phyloP scores from a whole-genome alignment of 2,797 vertebrate species.

The Todus mexicanus region DNA sequence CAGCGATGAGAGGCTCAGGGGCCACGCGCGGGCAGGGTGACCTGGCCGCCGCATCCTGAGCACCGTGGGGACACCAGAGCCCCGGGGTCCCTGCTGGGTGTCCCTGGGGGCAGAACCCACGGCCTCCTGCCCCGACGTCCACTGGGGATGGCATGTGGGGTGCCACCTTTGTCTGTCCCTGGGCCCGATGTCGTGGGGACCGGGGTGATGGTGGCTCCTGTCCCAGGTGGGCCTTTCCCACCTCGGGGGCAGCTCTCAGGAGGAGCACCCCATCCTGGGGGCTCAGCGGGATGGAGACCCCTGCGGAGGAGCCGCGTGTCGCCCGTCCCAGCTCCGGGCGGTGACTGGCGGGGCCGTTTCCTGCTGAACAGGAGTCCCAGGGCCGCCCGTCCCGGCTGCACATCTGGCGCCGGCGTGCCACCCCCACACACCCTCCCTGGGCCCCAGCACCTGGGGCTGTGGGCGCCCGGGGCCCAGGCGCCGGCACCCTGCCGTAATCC shows the following conservation, averaged over 20 bases:
- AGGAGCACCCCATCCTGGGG: neutral
- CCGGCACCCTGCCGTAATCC: neutral
- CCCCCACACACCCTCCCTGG: neutral
- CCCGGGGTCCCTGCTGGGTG: neutral
- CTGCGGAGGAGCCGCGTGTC: neutral
- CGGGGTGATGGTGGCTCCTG: neutral
- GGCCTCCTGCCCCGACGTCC: neutral
- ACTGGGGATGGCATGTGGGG: accelerated
- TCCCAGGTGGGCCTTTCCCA: neutral
- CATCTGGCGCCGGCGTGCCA: constrained; percentile 43
- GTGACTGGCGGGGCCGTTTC: neutral
- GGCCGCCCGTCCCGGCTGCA: neutral
- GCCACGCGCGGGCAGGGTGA: accelerated
- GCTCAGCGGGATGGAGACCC: neutral
- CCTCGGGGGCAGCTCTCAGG: accelerated
- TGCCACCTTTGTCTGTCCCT: neutral
- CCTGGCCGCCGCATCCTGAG: neutral
- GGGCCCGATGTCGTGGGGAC: accelerated
- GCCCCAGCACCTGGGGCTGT: neutral
- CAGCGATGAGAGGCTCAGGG: neutral
- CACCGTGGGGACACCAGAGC: neutral
- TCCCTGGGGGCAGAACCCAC: neutral
- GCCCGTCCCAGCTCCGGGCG: accelerated
- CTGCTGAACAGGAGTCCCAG: neutral
- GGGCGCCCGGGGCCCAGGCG: accelerated